These are phyloP conservation scores for Melanitta fusca DNA, from an alignment of 2,797 vertebrate genomes.

Conservation along the genomic window DNA sequence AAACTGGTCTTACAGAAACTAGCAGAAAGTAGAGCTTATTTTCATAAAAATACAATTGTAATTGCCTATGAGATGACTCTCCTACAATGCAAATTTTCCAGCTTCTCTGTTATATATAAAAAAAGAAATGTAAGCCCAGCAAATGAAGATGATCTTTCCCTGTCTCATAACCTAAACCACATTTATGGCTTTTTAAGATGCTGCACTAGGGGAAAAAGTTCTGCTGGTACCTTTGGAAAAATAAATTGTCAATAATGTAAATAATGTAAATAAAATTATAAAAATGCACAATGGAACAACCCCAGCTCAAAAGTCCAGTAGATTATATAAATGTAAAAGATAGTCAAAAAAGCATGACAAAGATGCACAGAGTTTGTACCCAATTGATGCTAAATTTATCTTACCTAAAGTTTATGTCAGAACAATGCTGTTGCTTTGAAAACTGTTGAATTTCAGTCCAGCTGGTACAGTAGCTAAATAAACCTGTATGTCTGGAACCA, in stretches of 20 bases:
- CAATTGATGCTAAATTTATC: background rate
- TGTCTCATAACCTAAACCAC: background rate
- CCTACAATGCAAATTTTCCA: background rate
- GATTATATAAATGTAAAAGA: background rate
- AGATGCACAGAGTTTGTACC: too few species aligned
- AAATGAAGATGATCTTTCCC: background rate
- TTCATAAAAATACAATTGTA: background rate
- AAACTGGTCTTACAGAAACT: background rate
- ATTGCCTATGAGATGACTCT: background rate
- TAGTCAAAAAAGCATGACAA: background rate
- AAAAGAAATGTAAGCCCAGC: background rate
- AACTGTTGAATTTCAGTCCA: background rate
- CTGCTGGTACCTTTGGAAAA: background rate
- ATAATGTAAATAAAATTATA: accelerated
- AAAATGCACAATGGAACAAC: background rate
- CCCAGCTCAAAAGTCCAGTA: accelerated
- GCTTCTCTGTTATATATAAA: background rate
- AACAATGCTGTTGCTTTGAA: background rate
- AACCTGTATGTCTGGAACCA: accelerated
- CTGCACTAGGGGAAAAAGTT: background rate
- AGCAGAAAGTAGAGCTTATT: background rate
- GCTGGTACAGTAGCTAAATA: background rate
- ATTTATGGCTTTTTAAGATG: background rate
- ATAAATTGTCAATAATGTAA: background rate
- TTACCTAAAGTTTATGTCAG: accelerated